Base-by-base conservation (phyloP, 2,797 vertebrate genomes). In the Xiphorhynchus erythropygius region DNA sequence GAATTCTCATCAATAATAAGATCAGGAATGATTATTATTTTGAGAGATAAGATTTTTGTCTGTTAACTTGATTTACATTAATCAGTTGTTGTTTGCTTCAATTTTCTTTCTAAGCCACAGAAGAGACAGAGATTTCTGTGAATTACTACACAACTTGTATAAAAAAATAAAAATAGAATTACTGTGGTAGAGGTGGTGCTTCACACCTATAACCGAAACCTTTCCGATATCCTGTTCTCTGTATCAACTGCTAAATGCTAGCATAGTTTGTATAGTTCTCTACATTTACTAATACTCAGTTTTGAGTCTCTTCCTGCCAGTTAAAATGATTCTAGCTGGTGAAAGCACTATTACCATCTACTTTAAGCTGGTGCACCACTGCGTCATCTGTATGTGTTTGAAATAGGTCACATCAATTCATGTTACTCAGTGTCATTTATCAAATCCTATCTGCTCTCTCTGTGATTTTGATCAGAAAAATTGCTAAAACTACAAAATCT, bases 401-500 rank as follows among this genome's bases (percentile, higher is more conserved):
- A 86, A 95, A 84, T 33, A 73, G 70, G 74, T 70, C 62, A 57
- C 64, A 64, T 88, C 89, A 73, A 63, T 60, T 81, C 62, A 85
- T 0, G 0, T 75, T 97, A 82, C 69, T 96, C 86, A 44, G 56
- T 78, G 69, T 93, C 74, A 87, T 90, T 95, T 94, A 89, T 95
- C 93, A 97, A 94, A 92, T 89, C 75, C 56, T 91, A 84, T 71
- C 90, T 95, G 94, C 94, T 97, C 91, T 97, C 97, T 97, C 96
- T 93, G 90, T 93, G 97, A 98, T 97, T 97, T 96, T 97, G 93
- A 96, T 98, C 94, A 94, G 93, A 97, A 97, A 82, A 97, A 97
- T 94, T 97, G 93, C 94, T 90, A 96, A 97, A 97, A 96, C 97
- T 96, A 98, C 97, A 97, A 97, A 98, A 98, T 98, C 95, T 95